These are phyloP conservation scores for Colaptes auratus DNA, from an alignment of 2,113 vertebrate genomes.

Conservation along the genomic window DNA sequence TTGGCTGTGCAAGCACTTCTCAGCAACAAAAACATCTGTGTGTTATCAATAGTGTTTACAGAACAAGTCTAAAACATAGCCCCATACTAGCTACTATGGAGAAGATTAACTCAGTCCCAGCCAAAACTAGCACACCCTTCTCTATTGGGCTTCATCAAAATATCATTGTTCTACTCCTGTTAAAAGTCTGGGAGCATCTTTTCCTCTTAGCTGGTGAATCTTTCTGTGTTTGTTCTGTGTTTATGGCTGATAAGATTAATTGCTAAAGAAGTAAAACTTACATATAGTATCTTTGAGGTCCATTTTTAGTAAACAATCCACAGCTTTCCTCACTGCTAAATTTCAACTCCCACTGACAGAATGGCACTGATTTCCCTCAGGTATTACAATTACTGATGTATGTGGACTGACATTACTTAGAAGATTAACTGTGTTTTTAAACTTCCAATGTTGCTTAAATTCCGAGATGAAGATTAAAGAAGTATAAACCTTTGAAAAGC, in stretches of 20 bases:
- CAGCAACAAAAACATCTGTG: no score
- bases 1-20: no score
- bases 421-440: background rate
- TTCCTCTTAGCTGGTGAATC: background rate
- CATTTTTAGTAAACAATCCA: background rate
- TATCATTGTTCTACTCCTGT: background rate
- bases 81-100: no score
- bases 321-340: background rate
- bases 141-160: background rate
- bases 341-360: background rate
- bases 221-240: background rate
- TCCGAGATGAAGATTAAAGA: background rate
- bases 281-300: background rate
- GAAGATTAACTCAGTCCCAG: background rate
- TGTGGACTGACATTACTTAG: background rate
- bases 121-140: background rate
- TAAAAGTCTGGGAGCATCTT: background rate
- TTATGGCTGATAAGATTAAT: background rate
- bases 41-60: no score
- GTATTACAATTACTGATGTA: background rate
- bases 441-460: background rate
- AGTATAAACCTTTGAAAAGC: background rate
- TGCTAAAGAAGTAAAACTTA: background rate
- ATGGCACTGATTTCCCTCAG: background rate
- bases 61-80: no score